Evolutionary conservation across 2,888 invertebrate genomes (phyloP).

Genomic region (Tipula helvola): DNA sequence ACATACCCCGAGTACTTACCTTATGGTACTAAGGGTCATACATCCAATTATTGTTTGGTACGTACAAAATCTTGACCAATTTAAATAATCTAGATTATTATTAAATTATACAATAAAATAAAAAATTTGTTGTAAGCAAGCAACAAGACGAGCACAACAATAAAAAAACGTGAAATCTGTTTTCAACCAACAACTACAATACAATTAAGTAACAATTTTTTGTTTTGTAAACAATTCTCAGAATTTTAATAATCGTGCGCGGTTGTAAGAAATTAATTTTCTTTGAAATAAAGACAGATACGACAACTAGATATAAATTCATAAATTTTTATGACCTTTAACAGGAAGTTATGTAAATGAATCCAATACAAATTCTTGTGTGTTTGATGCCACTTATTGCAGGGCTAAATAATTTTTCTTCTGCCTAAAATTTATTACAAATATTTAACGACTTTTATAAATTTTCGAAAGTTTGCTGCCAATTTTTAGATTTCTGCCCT

Average conservation of each 20-base stretch:
- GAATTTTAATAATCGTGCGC: neutral
- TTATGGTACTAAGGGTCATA: neutral
- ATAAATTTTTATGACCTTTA: neutral
- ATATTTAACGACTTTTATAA: too few relatives aligned
- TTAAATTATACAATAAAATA: neutral
- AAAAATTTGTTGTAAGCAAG: neutral
- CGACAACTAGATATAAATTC: neutral
- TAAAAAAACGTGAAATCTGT: neutral
- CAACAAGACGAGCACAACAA: neutral
- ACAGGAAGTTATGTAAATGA: neutral
- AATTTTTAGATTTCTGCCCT: too few relatives aligned
- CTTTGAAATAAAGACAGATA: neutral
- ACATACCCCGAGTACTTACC: neutral
- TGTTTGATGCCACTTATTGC: too few relatives aligned
- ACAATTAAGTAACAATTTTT: neutral
- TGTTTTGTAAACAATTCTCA: neutral
- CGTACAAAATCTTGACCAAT: neutral
- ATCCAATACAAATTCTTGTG: too few relatives aligned
- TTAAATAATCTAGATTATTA: neutral
- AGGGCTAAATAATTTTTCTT: too few relatives aligned
- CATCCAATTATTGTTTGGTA: neutral
- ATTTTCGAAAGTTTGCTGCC: too few relatives aligned
- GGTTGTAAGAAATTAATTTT: neutral
- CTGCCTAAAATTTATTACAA: too few relatives aligned
- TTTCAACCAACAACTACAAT: neutral